phyloP scores from a whole-genome alignment of 2,888 invertebrate genomes.

The Melipona beecheii region DNA sequence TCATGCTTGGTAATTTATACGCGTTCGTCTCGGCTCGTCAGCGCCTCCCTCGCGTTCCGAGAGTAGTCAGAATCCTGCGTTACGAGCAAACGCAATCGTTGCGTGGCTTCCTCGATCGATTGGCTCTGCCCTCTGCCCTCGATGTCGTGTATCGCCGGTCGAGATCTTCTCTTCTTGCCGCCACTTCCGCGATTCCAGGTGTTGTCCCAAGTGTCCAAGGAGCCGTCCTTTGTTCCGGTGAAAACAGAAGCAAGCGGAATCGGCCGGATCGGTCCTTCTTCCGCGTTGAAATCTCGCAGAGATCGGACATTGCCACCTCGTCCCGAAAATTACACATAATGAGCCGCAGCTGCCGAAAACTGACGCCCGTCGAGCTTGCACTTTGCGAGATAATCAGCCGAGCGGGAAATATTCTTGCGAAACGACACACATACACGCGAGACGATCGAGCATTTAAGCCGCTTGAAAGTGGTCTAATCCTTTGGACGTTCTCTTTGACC shows the following conservation, averaged over 20 bases:
- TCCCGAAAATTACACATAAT: constrained; percentile 65
- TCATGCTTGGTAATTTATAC: constrained; percentile 9
- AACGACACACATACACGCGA: background rate
- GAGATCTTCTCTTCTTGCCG: no score
- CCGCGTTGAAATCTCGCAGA: constrained; percentile 37
- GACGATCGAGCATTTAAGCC: no score
- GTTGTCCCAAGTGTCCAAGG: no score
- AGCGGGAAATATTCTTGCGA: background rate
- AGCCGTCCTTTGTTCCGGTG: no score
- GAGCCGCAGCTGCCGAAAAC: constrained; percentile 63
- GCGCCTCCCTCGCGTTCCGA: background rate
- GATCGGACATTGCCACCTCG: constrained; percentile 40
- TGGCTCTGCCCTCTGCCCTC: no score
- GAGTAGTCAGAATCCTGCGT: background rate
- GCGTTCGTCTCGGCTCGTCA: constrained; percentile 8
- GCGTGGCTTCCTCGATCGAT: no score
- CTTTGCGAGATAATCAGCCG: background rate
- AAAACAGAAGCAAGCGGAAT: background rate
- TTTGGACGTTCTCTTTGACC: no score
- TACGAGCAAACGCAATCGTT: no score
- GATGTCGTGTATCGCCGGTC: no score
- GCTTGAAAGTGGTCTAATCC: no score
- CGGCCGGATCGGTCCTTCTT: constrained; percentile 26
- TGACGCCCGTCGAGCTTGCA: constrained; percentile 33
- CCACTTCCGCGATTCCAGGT: no score